Evolutionary conservation across 2,113 vertebrate genomes (phyloP).

Genomic region (Urocynchramus pylzowi): DNA sequence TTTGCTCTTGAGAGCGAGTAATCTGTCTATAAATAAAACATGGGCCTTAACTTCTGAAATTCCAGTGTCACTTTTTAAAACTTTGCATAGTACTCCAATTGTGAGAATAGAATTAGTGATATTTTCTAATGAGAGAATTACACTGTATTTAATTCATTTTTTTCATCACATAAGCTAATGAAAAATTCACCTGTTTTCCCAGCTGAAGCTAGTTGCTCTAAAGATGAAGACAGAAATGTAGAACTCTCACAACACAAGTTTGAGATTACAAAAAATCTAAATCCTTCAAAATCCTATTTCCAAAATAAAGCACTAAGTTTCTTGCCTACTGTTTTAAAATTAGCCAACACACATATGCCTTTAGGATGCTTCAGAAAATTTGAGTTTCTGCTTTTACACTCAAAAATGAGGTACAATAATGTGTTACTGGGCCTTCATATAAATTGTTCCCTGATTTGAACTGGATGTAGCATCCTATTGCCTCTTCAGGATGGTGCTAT

Average conservation of each 20-base stretch:
- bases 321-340: not conserved
- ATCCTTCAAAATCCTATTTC: not conserved
- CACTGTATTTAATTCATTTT: not conserved
- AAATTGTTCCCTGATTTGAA: not conserved
- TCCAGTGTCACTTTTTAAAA: not conserved
- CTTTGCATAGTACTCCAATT: not conserved
- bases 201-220: not conserved
- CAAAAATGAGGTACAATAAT: not conserved
- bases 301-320: not conserved
- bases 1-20: not conserved
- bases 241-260: not conserved
- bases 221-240: not conserved
- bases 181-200: not conserved
- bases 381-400: not conserved
- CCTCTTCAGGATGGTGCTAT: not conserved
- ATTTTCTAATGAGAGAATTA: not conserved
- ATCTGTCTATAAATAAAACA: not conserved
- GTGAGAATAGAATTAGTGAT: not conserved
- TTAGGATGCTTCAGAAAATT: not conserved
- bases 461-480: not conserved
- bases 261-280: not conserved
- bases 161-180: not conserved
- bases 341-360: not conserved
- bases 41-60: not conserved
- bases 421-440: not conserved